phyloP scores from a whole-genome alignment of 2,888 invertebrate species.

The Plebejus anna region DNA sequence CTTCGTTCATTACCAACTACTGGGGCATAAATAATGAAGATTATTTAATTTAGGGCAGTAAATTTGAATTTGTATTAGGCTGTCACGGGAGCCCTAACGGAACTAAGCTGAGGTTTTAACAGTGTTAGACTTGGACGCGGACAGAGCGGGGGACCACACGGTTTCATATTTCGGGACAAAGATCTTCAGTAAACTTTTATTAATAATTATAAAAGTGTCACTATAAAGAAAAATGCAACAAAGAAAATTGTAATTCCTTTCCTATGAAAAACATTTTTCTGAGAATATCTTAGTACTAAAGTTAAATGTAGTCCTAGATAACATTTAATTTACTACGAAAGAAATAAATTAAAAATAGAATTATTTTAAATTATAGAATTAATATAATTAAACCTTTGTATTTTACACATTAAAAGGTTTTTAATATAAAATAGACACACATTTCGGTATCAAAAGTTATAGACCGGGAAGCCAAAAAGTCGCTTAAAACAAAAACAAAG shows the following conservation, averaged over 20 bases:
- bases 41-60: conserved; percentile 22
- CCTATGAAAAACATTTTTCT: background rate
- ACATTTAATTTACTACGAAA: background rate
- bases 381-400: background rate
- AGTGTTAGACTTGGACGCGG: conserved; percentile 11
- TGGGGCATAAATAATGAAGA: conserved; percentile 3
- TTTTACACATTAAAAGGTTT: background rate
- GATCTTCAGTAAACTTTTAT: background rate
- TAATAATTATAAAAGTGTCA: background rate
- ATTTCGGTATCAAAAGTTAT: background rate
- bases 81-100: background rate
- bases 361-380: background rate
- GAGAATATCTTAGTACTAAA: background rate
- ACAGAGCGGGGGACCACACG: background rate
- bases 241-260: background rate
- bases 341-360: background rate
- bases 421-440: background rate
- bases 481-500: conserved; percentile 13
- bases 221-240: background rate
- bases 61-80: conserved; percentile 25
- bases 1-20: conserved; percentile 9
- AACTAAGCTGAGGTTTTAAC: conserved; percentile 16
- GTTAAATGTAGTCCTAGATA: background rate
- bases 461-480: background rate
- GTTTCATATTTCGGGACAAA: background rate